These are phyloP conservation scores for Nicator chloris DNA, from an alignment of 2,113 vertebrate genomes.

Conservation along the genomic window DNA sequence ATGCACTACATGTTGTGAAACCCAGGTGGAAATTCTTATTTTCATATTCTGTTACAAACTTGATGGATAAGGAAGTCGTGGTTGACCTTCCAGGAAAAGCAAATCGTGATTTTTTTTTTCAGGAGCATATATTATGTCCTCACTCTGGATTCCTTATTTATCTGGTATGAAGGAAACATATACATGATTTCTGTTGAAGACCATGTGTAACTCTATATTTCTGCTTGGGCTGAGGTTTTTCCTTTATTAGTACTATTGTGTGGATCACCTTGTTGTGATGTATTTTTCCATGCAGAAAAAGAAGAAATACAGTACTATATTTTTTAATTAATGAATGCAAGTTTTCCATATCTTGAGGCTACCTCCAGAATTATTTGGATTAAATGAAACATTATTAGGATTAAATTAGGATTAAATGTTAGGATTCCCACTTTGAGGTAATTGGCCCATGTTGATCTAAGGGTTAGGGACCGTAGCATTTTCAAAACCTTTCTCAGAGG, in stretches of 20 bases:
- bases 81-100: background rate
- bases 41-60: background rate
- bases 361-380: background rate
- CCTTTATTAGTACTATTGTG: background rate
- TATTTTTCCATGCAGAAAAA: background rate
- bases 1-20: background rate
- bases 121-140: background rate
- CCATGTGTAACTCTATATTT: background rate
- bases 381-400: background rate
- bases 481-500: background rate
- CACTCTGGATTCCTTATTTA: background rate
- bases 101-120: background rate
- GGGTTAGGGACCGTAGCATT: background rate
- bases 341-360: background rate
- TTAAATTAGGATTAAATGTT: background rate
- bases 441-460: background rate
- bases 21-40: background rate
- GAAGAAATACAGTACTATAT: background rate
- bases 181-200: background rate
- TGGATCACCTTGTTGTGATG: background rate
- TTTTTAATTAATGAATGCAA: background rate
- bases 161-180: background rate
- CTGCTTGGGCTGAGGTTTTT: background rate
- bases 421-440: background rate
- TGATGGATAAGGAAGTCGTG: background rate